Base-by-base conservation (phyloP, 2,113 vertebrate species). In the Scalopus aquaticus region DNA sequence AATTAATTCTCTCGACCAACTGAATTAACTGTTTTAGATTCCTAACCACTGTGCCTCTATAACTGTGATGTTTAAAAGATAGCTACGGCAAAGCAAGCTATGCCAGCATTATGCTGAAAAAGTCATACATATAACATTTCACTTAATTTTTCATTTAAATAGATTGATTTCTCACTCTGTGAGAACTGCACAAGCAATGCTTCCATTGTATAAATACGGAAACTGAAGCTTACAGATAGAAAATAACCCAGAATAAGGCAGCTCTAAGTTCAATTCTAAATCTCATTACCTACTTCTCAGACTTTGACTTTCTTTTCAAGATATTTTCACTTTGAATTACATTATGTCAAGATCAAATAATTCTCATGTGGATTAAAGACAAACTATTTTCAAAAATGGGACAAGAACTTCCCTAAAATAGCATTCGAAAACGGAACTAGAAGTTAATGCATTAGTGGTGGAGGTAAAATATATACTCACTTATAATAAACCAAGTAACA, bases 231-330 rank as follows among this genome's bases (percentile, higher is more conserved):
- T 90, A 90, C 0, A 87, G 32, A 51, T 92, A 80, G 2, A 70
- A 91, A 90, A 65, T 19, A 8, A 64, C 22, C 77, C 20, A 65
- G 46, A 28, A 42, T 37, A 32, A 96, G 9, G 89, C n/a, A 97
- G 19, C 95, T 77, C 24, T 30, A 51, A 30, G 44, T 70, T 77
- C 70, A 90, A 78, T 73, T 72, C 30, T 56, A 86, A 78, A 30
- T 77, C 54, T 28, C 80, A 24, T 56, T 10, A 54, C 3, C 5
- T 56, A 84, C 24, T 62, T 70, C 32, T 32, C 4, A 54, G 11
- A 90, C 60, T 77, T 44, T 60, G 30, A 67, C 46, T 69, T 92
- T 84, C 73, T 95, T 88, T 32, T 60, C 51, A 86, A 93, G 44
- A 79, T 9, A 65, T 15, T 89, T 79, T 94, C 80, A 77, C 28